Evolutionary conservation across 23 tunicate species (phyloP).

Genomic region (Oikopleura vanhoeffeni): DNA sequence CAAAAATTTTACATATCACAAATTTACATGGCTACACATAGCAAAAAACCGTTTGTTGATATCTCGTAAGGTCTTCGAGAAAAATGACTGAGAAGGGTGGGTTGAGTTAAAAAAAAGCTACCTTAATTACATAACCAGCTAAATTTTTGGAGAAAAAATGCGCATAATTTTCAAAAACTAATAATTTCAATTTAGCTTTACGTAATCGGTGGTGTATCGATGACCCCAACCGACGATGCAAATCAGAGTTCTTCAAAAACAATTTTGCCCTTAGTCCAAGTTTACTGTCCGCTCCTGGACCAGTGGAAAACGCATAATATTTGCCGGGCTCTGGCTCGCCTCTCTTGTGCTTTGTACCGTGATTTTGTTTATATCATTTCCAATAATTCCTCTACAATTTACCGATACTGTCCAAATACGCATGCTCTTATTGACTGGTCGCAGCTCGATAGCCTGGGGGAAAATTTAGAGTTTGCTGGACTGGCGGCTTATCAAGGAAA

Average conservation of each 20-base stretch:
- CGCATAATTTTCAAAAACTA: too few relatives aligned
- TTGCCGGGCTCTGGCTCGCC: conserved; percentile 65
- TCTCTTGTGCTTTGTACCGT: conserved; percentile 48
- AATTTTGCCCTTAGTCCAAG: not conserved
- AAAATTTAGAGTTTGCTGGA: conserved; percentile 82
- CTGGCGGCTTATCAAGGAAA: conserved; percentile 58
- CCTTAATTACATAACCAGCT: too few relatives aligned
- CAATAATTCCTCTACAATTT: conserved; percentile 45
- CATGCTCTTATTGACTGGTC: conserved; percentile 48
- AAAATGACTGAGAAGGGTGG: too few relatives aligned
- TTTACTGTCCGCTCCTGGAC: conserved; percentile 16
- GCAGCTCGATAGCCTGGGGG: conserved; percentile 23
- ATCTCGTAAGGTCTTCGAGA: too few relatives aligned
- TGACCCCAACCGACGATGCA: conserved; percentile 25
- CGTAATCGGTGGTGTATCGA: conserved; percentile 86
- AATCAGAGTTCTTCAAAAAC: not conserved
- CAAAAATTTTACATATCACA: too few relatives aligned
- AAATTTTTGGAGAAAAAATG: too few relatives aligned
- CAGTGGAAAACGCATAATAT: conserved; percentile 45
- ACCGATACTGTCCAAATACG: conserved; percentile 51
- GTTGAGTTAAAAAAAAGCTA: too few relatives aligned
- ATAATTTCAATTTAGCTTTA: conserved; percentile 42
- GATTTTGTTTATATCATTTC: conserved; percentile 82
- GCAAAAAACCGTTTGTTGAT: too few relatives aligned
- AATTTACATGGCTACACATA: too few relatives aligned